A percentile compares a stretch with the other conserved stretches of the same genome.
These are phyloP conservation scores for Murina feae DNA, from an alignment of 2,113 vertebrate species.

Conservation along the genomic window DNA sequence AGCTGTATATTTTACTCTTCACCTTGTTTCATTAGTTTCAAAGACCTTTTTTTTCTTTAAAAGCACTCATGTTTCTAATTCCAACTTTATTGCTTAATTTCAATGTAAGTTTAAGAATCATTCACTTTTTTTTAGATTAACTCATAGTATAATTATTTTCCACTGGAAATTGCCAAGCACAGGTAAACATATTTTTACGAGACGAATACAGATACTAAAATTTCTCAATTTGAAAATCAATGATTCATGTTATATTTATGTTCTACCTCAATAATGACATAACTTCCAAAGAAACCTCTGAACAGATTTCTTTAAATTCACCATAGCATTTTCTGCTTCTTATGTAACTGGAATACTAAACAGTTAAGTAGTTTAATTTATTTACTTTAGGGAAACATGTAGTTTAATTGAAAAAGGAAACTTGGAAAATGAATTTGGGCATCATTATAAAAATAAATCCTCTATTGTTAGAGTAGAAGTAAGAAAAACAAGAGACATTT, in stretches of 20 bases:
- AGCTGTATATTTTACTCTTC: not conserved
- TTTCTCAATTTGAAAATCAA: constrained; percentile 13
- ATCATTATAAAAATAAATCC: not conserved
- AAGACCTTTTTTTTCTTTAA: not conserved
- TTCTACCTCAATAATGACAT: not conserved
- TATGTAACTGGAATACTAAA: not conserved
- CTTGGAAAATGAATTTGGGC: not conserved
- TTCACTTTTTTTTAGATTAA: not conserved
- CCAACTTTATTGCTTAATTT: not conserved
- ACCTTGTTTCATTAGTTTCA: not conserved
- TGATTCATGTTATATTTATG: not conserved
- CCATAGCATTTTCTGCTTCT: not conserved
- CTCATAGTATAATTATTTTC: constrained; percentile 1
- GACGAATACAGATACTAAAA: not conserved
- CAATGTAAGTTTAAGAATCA: not conserved
- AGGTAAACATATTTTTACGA: not conserved
- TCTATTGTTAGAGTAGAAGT: not conserved
- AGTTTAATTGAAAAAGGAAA: not conserved
- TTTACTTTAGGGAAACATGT: not conserved
- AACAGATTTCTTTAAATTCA: not conserved
- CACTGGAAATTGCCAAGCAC: not conserved
- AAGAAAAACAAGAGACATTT: not conserved
- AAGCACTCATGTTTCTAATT: not conserved
- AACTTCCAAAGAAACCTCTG: not conserved
- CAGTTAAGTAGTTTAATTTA: not conserved